Evolutionary conservation across 2,797 vertebrate species (phyloP).

Genomic region (Sebastes ruberrimus): DNA sequence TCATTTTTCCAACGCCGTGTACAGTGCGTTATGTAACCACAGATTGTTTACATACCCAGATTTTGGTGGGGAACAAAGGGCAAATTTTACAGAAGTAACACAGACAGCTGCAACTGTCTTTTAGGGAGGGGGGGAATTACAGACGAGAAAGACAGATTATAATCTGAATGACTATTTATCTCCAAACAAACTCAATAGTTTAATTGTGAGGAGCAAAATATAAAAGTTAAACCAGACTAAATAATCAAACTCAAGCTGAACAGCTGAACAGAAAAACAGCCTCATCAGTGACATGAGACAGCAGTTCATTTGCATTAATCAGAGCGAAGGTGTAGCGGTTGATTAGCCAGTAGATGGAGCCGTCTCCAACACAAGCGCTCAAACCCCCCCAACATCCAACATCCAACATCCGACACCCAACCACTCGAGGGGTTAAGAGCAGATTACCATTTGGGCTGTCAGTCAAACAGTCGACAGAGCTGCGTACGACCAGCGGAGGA

Average conservation of each 20-base stretch:
- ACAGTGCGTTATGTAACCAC: slow-evolving; percentile 79
- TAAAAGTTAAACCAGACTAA: slow-evolving; percentile 34
- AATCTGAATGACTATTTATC: slow-evolving; percentile 25
- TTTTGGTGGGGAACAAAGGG: slow-evolving; percentile 55
- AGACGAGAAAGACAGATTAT: not conserved
- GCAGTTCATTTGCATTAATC: slow-evolving; percentile 63
- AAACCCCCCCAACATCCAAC: not conserved
- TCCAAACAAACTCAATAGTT: slow-evolving; percentile 23
- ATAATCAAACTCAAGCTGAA: slow-evolving; percentile 15
- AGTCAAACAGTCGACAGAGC: slow-evolving; percentile 34
- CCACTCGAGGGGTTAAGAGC: slow-evolving; percentile 53
- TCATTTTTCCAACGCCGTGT: slow-evolving; percentile 63
- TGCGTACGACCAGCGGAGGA: not conserved
- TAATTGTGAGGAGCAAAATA: slow-evolving; percentile 10
- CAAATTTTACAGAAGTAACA: slow-evolving; percentile 67
- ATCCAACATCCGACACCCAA: slow-evolving; percentile 2
- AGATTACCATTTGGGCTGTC: slow-evolving; percentile 41
- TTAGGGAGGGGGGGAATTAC: slow-evolving; percentile 14
- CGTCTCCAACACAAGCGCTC: slow-evolving; percentile 61
- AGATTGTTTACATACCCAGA: slow-evolving; percentile 79
- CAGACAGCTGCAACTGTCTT: slow-evolving; percentile 32
- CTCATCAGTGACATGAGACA: slow-evolving; percentile 22
- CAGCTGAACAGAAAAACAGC: slow-evolving; percentile 9
- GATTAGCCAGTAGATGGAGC: slow-evolving; percentile 86
- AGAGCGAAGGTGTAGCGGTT: slow-evolving; percentile 55